phyloP scores from a whole-genome alignment of 2,797 vertebrate genomes.

The Enteromius viviparus region DNA sequence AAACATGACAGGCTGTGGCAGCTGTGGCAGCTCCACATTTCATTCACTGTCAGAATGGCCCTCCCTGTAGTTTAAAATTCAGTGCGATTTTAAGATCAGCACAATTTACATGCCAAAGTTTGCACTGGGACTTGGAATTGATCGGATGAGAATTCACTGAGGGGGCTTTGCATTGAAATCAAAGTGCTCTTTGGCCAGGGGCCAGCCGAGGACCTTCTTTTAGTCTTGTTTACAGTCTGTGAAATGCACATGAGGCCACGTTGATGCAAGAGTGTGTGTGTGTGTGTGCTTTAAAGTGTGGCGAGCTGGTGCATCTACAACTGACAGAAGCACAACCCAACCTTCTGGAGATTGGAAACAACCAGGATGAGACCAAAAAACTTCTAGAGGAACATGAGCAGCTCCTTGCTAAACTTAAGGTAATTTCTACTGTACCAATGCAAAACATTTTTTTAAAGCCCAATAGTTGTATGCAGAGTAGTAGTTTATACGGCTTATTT shows the following conservation, averaged over 20 bases:
- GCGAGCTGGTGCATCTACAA: conserved; percentile 84
- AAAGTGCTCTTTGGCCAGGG: conserved; percentile 10
- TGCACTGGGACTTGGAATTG: conserved; percentile 4
- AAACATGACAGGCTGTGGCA: conserved; percentile 45
- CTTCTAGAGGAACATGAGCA: conserved; percentile 85
- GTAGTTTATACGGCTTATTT: background rate
- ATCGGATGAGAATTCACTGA: conserved; percentile 1
- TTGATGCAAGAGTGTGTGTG: background rate
- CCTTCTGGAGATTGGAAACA: conserved; percentile 88
- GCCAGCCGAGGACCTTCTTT: conserved; percentile 7
- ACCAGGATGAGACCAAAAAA: conserved; percentile 84
- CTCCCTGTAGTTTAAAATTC: background rate
- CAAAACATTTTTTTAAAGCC: background rate
- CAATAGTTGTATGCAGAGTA: background rate
- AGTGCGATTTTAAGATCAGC: conserved; percentile 2
- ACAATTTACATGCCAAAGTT: conserved; percentile 16
- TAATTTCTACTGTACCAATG: conserved; percentile 60
- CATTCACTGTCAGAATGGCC: conserved; percentile 13
- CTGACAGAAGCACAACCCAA: conserved; percentile 88
- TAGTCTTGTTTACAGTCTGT: conserved; percentile 38
- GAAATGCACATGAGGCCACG: conserved; percentile 29
- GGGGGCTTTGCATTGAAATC: conserved; percentile 7
- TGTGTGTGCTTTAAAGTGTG: conserved; percentile 77
- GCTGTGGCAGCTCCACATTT: conserved; percentile 46
- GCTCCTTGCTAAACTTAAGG: conserved; percentile 88